Base-by-base conservation (phyloP, 2,797 vertebrate genomes). In the Taeniopygia guttata region DNA sequence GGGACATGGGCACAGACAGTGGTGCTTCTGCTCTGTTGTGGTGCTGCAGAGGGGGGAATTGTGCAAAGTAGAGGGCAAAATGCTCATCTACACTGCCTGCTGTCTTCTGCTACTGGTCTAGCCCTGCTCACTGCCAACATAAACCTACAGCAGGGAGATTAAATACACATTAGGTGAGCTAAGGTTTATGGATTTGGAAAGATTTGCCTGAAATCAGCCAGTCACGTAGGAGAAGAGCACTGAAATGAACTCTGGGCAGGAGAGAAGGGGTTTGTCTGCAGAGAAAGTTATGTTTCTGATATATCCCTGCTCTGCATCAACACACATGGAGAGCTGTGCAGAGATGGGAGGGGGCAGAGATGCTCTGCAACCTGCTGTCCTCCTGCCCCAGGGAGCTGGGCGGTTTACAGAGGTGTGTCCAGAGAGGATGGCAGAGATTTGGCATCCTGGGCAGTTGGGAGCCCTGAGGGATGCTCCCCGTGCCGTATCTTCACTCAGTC, bases 241-340 rank as follows among this genome's bases (percentile, higher is more conserved):
- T 52, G 45, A 43, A 48, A 72, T 16, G 18, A 82, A 66, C 2
- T 4, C 45, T 19, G 32, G 62, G 43, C 0, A 0, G 36, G 5
- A 6, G 20, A 49, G 38, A 8, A n/a, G 64, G 30, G 20, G 10
- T 32, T 67, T 56, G 10, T 23, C 38, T 58, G 63, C 9, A 5
- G 58, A 40, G 17, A 27, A 40, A 30, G 38, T 10, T 8, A 5
- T 43, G 59, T 38, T 52, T 30, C 49, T 22, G 56, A 29, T 36
- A 19, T n/a, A 23, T 30, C 26, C 29, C 30, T 38, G 29, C 42
- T 63, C 32, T 6, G 29, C 25, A 29, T 32, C 38, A 27, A 8
- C 1, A 4, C 0, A 5, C 0, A 0, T 3, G n/a, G 16, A 79
- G 17, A 62, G 43, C 21, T 36, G 27, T 34, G 22, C 10, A 10